A percentile compares a stretch with the other conserved stretches of the same genome.
These are phyloP conservation scores for Drosophila tani DNA, from an alignment of 1,140 invertebrate species.

Conservation along the genomic window DNA sequence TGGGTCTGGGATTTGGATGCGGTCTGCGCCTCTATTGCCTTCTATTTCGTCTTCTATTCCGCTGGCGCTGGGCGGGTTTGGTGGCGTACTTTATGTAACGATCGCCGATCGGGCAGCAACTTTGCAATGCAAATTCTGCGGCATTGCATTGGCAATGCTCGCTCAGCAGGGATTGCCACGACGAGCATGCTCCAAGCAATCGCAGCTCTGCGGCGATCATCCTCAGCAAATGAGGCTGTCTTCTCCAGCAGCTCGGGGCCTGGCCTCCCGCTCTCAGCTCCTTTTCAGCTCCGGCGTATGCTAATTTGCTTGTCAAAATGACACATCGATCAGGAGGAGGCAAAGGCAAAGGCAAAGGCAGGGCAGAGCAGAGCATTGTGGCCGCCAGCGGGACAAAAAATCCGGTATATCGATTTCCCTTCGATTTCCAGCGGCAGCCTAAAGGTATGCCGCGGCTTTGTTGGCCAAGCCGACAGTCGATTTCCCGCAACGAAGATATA, in stretches of 20 bases:
- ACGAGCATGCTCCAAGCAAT: conserved; percentile 7
- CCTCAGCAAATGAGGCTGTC: conserved; percentile 63
- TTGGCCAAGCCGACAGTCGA: conserved; percentile 5
- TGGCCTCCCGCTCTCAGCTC: conserved; percentile 1
- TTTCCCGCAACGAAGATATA: conserved; percentile 9
- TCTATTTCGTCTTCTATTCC: conserved; percentile 35
- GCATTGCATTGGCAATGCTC: conserved; percentile 47
- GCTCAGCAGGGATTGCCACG: conserved; percentile 44
- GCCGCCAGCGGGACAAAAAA: neutral
- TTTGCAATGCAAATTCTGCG: conserved; percentile 70
- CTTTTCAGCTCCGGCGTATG: conserved; percentile 46
- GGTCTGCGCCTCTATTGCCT: conserved; percentile 24
- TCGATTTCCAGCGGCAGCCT: conserved; percentile 3
- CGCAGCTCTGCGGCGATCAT: conserved; percentile 41
- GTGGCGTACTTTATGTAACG: conserved; percentile 75
- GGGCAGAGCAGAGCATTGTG: neutral
- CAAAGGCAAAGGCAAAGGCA: neutral
- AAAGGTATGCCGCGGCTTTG: conserved; percentile 40
- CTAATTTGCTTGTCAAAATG: conserved; percentile 75
- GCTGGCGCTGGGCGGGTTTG: conserved; percentile 62
- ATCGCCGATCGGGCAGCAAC: conserved; percentile 59
- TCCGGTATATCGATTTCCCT: neutral
- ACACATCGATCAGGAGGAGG: conserved; percentile 62
- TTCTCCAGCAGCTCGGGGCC: conserved; percentile 11
- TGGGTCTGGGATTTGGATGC: conserved; percentile 1